phyloP scores from a whole-genome alignment of 2,113 vertebrate species.

The Coturnix japonica region DNA sequence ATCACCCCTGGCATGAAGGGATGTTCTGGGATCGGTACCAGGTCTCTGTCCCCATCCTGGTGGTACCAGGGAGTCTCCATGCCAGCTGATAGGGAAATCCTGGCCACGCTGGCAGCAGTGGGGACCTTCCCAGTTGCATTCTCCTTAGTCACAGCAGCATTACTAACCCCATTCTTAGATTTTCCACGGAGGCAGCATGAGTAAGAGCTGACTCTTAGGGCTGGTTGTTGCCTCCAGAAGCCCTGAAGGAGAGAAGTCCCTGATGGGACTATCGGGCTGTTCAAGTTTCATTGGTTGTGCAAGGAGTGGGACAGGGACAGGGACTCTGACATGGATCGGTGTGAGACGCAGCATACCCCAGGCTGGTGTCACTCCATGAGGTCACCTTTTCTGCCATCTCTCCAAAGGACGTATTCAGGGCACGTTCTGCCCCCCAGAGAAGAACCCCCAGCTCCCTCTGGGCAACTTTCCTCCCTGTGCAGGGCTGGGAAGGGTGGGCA shows the following conservation, averaged over 20 bases:
- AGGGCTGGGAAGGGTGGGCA: neutral
- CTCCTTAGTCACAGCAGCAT: constrained; percentile 49
- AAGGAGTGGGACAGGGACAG: neutral
- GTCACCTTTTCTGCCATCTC: neutral
- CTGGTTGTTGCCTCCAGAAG: constrained; percentile 29
- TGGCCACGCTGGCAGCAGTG: neutral
- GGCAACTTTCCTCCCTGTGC: neutral
- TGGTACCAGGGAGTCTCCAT: neutral
- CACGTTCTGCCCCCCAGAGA: neutral
- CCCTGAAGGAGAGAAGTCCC: neutral
- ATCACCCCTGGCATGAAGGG: accelerated
- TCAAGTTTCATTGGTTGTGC: neutral
- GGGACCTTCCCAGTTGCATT: constrained; percentile 12
- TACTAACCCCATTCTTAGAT: constrained; percentile 20
- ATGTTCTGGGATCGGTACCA: neutral
- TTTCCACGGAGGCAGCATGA: constrained; percentile 34
- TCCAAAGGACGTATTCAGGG: neutral
- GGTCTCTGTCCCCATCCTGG: accelerated
- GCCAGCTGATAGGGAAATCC: neutral
- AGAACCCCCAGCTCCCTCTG: neutral
- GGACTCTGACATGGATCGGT: neutral
- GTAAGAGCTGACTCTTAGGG: constrained; percentile 39
- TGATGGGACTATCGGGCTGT: neutral
- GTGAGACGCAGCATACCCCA: neutral
- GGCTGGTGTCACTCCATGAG: neutral